Evolutionary conservation across 2,888 invertebrate species (phyloP), one percentile per base, ranked within the genome.

Genomic region (Stramonita haemastoma): DNA sequence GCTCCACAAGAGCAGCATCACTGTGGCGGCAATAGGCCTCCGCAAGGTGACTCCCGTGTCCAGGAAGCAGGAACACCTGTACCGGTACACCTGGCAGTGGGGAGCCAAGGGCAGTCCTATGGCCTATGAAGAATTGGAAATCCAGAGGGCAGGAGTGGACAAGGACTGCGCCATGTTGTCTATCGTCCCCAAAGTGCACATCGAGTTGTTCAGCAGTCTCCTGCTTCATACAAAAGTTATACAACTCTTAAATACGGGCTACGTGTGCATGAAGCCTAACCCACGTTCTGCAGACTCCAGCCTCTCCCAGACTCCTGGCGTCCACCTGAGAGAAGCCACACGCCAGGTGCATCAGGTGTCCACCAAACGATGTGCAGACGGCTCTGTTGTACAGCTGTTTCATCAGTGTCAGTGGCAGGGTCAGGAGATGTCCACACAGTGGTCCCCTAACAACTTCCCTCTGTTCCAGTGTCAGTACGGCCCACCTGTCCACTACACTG

Each of bases 51-150:
- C 46, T 22, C 36, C 87, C 11, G 34, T 77, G 22, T 15, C 60
- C 22, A 32, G 0, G 73, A 70, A 77, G 77, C 46, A 70, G 22
- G n/a, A 17, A 11, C 46, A 70, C 13, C 77, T 87, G 36, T 87
- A 87, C 87, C 4, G 87, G n/a, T 87, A 36, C 36, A 11, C 56
- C 0, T 87, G 87, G 87, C 87, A 87, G 29, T 87, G 87, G 87
- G 87, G 87, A 5, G 79, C n/a, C 1, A 34, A 34, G 17, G 79
- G 87, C 34, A 57, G 87, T 56, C 56, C 79, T 15, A 79, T 87
- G 56, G 87, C 87, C 17, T 79, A 87, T 79, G 56, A 79, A 1
- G n/a, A 87, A 36, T 11, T 32, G 1, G 36, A 77, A 0, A 79
- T 77, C n/a, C 87, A 87, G 79, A 77, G 32, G 29, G 29, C 1